These are phyloP conservation scores for Lepidocyrtinus sp. DNA, from an alignment of 2,888 invertebrate genomes.

Conservation along the genomic window DNA sequence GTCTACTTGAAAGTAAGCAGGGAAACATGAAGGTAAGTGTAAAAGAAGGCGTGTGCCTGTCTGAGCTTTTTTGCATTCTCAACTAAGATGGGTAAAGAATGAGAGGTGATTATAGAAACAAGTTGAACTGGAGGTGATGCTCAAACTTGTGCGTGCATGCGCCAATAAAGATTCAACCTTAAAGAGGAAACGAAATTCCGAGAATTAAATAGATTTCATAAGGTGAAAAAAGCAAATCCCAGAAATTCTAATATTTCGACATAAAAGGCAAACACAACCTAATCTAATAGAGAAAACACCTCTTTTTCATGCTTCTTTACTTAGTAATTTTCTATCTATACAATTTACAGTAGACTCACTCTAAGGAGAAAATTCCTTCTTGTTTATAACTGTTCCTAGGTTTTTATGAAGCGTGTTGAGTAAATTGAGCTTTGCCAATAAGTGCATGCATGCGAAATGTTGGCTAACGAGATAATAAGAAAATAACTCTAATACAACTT, in stretches of 20 bases:
- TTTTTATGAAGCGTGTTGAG: too few relatives aligned
- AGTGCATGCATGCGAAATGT: too few relatives aligned
- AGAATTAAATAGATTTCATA: conserved; percentile 2
- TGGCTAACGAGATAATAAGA: too few relatives aligned
- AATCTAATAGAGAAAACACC: conserved; percentile 18
- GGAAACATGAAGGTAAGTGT: background rate
- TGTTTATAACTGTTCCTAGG: background rate
- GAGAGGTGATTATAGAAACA: background rate
- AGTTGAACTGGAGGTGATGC: background rate
- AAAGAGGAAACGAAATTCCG: background rate
- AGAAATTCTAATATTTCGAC: background rate
- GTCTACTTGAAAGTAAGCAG: background rate
- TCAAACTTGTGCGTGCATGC: conserved; percentile 2
- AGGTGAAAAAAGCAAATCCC: background rate
- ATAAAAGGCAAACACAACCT: background rate
- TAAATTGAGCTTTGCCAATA: too few relatives aligned
- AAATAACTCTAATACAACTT: too few relatives aligned
- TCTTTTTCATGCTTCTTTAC: background rate
- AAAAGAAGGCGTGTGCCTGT: conserved; percentile 14
- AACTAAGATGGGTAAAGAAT: background rate
- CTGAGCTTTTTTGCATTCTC: background rate
- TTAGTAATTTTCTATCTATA: too few relatives aligned
- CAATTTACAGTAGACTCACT: too few relatives aligned
- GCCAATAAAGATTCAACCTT: background rate
- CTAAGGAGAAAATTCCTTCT: too few relatives aligned